Base-by-base conservation (phyloP, 2,113 vertebrate genomes). In the Sprattus sprattus region DNA sequence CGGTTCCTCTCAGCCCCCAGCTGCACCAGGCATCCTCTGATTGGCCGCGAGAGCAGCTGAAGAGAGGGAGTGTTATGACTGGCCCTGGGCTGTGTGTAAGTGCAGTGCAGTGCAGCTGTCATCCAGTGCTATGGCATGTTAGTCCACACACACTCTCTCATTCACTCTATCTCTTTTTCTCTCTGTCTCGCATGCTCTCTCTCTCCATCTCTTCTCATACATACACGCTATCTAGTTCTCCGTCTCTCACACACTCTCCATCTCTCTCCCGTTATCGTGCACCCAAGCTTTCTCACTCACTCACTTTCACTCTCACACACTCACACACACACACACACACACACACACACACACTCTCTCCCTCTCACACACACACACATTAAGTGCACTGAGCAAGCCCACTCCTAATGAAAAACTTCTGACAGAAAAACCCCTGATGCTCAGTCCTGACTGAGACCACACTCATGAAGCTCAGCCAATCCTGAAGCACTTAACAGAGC, bases 1-100 rank as follows among this genome's bases (percentile, higher is more conserved):
- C 89, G 85, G 94, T 95, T 95, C 92, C 91, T 86, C 80, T 89
- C 89, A 87, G 91, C 91, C 90, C 88, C 92, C 93, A 93, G 92
- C 92, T 94, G 94, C 88, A 92, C 49, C 71, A 85, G 83, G 80
- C 88, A 44, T 85, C 83, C 50, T 87, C 86, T 90, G 91, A 93
- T 90, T 92, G 92, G 91, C 86, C 87, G 88, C 87, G 88, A 88
- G 89, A 88, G 87, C 93, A 95, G 94, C 92, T 94, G 93, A 92
- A 92, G 89, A 81, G 78, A 85, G 85, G 83, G 83, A 90, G 84
- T 88, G 87, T 39, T 64, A 83, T 85, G 81, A 85, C 82, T 82
- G 46, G 45, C 81, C 71, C 52, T 20, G 45, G 50, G 67, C 75
- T 81, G 81, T 81, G 39, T 45, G 81, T 39, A 39, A 39, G 81